Evolutionary conservation across 2,797 vertebrate species (phyloP).

Genomic region (Lateolabrax maculatus): DNA sequence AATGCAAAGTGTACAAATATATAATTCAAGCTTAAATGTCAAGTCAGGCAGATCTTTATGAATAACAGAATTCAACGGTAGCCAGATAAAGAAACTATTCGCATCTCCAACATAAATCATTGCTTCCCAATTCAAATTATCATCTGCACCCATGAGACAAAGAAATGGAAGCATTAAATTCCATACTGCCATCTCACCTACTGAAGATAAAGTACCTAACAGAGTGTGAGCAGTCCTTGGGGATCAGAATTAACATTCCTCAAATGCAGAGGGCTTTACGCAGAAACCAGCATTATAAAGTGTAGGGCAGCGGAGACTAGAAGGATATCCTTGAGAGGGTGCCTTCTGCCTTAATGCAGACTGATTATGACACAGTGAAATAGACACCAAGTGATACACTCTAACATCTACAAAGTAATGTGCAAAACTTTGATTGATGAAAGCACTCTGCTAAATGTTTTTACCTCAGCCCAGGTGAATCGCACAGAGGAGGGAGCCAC

Average conservation of each 20-base stretch:
- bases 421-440: constrained; percentile 5
- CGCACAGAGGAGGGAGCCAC: constrained; percentile 95
- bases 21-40: neutral
- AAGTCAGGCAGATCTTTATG: neutral
- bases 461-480: constrained; percentile 98
- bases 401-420: constrained; percentile 19
- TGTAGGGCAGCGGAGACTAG: constrained; percentile 17
- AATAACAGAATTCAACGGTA: constrained; percentile 6
- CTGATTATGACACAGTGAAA: constrained; percentile 37
- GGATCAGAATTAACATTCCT: constrained; percentile 46
- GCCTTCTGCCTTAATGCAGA: constrained; percentile 34
- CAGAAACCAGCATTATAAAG: constrained; percentile 36
- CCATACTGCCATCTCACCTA: constrained; percentile 35
- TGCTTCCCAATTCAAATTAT: constrained; percentile 40
- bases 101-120: constrained; percentile 22
- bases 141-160: constrained; percentile 37
- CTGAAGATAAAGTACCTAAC: constrained; percentile 55
- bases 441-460: neutral
- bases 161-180: constrained; percentile 49
- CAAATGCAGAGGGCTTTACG: constrained; percentile 42
- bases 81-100: constrained; percentile 14
- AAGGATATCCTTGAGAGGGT: constrained; percentile 13
- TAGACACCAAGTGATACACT: constrained; percentile 39
- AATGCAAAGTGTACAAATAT: neutral
- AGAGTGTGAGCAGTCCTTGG: constrained; percentile 31